These are phyloP conservation scores for Pollachius pollachius DNA, from an alignment of 2,113 vertebrate genomes.

Conservation along the genomic window DNA sequence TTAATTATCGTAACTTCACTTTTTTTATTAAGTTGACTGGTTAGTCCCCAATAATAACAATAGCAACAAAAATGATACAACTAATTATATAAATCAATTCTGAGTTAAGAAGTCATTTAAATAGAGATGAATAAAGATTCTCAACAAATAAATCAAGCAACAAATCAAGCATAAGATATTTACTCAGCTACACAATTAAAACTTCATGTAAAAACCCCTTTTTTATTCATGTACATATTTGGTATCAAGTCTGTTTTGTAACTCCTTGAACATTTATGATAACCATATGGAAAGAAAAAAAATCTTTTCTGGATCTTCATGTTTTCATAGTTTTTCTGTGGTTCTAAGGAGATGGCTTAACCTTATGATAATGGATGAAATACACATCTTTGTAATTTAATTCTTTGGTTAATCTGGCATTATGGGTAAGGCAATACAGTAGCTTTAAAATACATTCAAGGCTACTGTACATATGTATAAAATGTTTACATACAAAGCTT, in stretches of 20 bases:
- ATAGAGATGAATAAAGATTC: constrained; percentile 26
- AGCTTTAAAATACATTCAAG: background rate
- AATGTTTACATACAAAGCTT: constrained; percentile 28
- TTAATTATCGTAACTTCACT: constrained; percentile 12
- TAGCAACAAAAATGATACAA: background rate
- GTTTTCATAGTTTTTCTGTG: background rate
- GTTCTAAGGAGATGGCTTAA: background rate
- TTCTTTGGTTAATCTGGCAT: background rate
- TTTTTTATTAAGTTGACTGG: constrained; percentile 25
- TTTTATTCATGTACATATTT: constrained; percentile 57
- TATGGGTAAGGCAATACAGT: no score
- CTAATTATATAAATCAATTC: constrained; percentile 32
- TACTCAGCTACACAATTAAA: constrained; percentile 53
- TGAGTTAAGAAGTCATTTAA: constrained; percentile 18
- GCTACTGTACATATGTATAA: background rate
- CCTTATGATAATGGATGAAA: background rate
- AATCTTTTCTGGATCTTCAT: constrained; percentile 6
- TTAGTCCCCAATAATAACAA: no score
- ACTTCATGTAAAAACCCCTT: constrained; percentile 6
- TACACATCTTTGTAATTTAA: background rate
- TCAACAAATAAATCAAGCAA: constrained; percentile 46
- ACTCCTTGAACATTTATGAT: constrained; percentile 47
- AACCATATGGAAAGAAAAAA: constrained; percentile 37
- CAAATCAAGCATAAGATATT: constrained; percentile 42
- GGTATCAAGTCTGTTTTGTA: constrained; percentile 46